Conservation (phyloP, 2,888 invertebrate genomes). For the Micropterix aruncella region DNA sequence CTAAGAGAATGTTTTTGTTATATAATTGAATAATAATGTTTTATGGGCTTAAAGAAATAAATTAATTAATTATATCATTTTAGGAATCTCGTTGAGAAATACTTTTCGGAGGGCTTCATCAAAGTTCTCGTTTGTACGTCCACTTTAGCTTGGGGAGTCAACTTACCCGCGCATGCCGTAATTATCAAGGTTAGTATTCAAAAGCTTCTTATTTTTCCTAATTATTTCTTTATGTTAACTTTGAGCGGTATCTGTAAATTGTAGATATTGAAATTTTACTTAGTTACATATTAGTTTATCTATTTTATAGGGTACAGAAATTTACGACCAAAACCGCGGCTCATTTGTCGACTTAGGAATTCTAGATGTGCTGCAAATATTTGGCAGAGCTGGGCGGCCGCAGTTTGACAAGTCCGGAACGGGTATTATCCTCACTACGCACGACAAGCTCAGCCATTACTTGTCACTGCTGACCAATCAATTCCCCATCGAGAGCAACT, state of each 20-base stretch:
- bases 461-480: constrained; percentile 89
- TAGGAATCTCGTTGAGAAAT: constrained; percentile 74
- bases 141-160: constrained; percentile 98
- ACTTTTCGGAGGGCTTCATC: constrained; percentile 77
- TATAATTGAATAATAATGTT: too few species aligned
- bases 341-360: constrained; percentile 91
- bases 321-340: constrained; percentile 93
- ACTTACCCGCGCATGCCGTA: constrained; percentile 96
- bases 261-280: too few species aligned
- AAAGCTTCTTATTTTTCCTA: too few species aligned
- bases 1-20: too few species aligned
- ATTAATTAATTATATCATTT: constrained; percentile 15
- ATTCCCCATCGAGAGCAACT: constrained; percentile 96
- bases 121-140: constrained; percentile 92
- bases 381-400: constrained; percentile 95
- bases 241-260: too few species aligned
- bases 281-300: constrained; percentile 8
- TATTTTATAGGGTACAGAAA: constrained; percentile 72
- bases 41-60: too few species aligned
- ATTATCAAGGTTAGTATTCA: constrained; percentile 83
- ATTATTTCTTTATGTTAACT: too few species aligned
- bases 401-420: constrained; percentile 93
- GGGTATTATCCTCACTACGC: constrained; percentile 88
- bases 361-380: constrained; percentile 95
- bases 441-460: constrained; percentile 87